Base-by-base conservation (phyloP, 2,888 invertebrate genomes). In the Blera fallax region DNA sequence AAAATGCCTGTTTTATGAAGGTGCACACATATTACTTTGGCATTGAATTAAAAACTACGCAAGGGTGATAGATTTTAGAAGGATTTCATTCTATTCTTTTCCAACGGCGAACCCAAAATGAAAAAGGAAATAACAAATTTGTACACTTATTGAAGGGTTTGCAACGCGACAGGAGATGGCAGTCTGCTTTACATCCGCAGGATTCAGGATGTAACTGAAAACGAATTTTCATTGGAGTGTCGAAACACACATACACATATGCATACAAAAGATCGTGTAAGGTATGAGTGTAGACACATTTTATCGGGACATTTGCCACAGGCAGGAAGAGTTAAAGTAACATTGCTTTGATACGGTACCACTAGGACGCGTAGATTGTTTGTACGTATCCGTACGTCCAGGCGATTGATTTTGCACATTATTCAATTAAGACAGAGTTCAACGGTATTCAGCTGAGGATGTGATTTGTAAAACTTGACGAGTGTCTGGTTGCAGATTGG, bases 391-490 rank as follows among this genome's bases (percentile, higher is more conserved):
- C n/a, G n/a, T n/a, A n/a, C n/a, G 37, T n/a, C 37, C n/a, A 14
- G 21, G 21, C 37, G 37, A 60, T 60, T 60, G 37, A 18, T 60
- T 60, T 60, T 60, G 24, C 37, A 60, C 24, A 21, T 21, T 40
- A 60, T 60, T 60, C 14, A 37, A 60, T 60, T 60, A 60, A 8
- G 58, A 40, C 37, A 40, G n/a, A 40, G 37, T 40, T 24, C 4
- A 60, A 24, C 21, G 24, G 5, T 40, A 40, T n/a, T 40, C 7
- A 0, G n/a, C n/a, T n/a, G n/a, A n/a, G n/a, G n/a, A 27, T 27
- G 27, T 40, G 40, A 40, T 40, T 40, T 40, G 37, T n/a, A 4
- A n/a, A 2, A 24, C 24, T 24, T 24, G 24, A 24, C 2, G 24
- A 24, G 24, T 24, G 24, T 24, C 4, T 24, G 24, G 29, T 29